Evolutionary conservation across 2,797 vertebrate species (phyloP).

Genomic region (Eulemur rubriventer): DNA sequence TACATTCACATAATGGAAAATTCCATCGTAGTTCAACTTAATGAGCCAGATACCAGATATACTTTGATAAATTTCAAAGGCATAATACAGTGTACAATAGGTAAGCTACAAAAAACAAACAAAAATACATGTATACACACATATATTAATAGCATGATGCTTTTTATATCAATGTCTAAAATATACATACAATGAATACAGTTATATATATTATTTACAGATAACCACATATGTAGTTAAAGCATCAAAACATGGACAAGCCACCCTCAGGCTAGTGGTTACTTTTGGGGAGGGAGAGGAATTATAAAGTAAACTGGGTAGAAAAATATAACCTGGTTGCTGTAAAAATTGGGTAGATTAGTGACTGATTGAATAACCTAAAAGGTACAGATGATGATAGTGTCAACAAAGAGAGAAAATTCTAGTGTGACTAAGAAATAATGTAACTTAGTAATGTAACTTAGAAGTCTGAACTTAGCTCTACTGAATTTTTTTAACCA

Average conservation of each 20-base stretch:
- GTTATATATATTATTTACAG: background rate
- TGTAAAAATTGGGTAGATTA: background rate
- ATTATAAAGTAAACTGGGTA: background rate
- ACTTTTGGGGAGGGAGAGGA: background rate
- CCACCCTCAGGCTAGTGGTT: background rate
- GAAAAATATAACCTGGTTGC: background rate
- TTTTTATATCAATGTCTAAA: background rate
- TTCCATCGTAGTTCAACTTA: background rate
- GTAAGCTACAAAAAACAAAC: background rate
- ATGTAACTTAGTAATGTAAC: background rate
- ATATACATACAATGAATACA: background rate
- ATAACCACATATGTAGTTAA: background rate
- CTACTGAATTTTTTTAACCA: background rate
- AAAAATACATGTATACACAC: background rate
- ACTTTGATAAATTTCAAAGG: background rate
- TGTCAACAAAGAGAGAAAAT: background rate
- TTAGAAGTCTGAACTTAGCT: background rate
- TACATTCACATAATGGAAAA: background rate
- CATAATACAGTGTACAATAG: background rate
- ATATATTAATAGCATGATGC: background rate
- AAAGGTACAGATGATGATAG: background rate
- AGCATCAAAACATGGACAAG: background rate
- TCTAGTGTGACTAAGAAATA: background rate
- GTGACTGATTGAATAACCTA: background rate
- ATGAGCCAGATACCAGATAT: conserved; percentile 5